These are phyloP conservation scores for Petrosia ficiformis DNA, from an alignment of 37 sponge, comb jelly and placozoan species.

Conservation along the genomic window DNA sequence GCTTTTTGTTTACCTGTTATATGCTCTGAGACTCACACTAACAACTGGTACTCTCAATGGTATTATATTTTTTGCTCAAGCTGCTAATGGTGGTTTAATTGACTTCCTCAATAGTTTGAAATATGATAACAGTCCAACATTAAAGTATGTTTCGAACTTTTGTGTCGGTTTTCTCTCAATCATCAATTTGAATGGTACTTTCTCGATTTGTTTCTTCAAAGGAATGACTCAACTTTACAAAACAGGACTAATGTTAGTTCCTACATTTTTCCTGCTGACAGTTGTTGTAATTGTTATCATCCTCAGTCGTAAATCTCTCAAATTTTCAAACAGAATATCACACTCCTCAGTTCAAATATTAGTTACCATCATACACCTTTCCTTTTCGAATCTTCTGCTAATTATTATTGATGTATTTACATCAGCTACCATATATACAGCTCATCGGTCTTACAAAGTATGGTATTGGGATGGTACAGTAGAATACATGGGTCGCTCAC, in stretches of 20 bases:
- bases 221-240: conserved; percentile 43
- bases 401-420: conserved; percentile 11
- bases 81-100: background rate
- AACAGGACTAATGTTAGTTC: conserved; percentile 32
- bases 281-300: background rate
- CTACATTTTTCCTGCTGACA: conserved; percentile 33
- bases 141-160: background rate
- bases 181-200: conserved; percentile 41
- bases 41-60: conserved; percentile 40
- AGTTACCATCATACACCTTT: conserved; percentile 35
- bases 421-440: conserved; percentile 12
- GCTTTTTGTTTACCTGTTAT: conserved; percentile 31
- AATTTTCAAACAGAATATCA: conserved; percentile 5
- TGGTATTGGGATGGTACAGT: background rate
- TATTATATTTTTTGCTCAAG: conserved; percentile 45
- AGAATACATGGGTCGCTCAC: background rate
- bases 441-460: background rate
- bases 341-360: conserved; percentile 31
- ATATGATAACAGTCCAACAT: background rate
- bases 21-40: conserved; percentile 27
- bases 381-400: conserved; percentile 22
- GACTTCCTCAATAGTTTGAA: background rate
- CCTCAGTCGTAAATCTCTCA: background rate
- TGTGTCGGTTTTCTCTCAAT: conserved; percentile 15
- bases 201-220: conserved; percentile 34